Evolutionary conservation across 2,113 vertebrate species (phyloP), one percentile per base, ranked within the genome.

Genomic region (Rhea pennata): DNA sequence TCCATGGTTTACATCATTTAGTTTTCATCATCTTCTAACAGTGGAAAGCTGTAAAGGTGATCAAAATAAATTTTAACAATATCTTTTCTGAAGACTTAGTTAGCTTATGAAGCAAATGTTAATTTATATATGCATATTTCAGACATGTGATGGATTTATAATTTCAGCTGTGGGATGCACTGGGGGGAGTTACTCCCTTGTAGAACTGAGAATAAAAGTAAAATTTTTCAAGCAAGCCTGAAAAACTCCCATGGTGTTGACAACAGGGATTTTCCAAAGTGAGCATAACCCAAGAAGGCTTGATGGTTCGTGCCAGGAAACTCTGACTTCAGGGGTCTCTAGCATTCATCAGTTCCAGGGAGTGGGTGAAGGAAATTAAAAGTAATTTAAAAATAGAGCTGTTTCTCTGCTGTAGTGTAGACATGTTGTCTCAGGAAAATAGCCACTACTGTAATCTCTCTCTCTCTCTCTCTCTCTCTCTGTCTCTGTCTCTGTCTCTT

Each of bases 321-420:
- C 71, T 94, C 54, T 96, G 95, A 96, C 95, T 95, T 95, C 75
- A 92, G 78, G 87, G 87, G 84, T 96, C 95, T 93, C 40, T 46
- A 77, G 42, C 14, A 51, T 71, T 87, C 87, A 42, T 70, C 81
- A 89, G 66, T 94, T 93, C 54, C 9, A 91, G 74, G 36, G 77
- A 92, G 64, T 67, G 64, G 89, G 74, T 92, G 94, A 96, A 87
- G 67, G 26, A 93, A 93, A 94, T 95, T 74, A 88, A 84, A 87
- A 67, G 36, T 82, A 89, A 91, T 79, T 97, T 83, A 24, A 76
- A 93, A 94, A 82, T 44, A 82, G 84, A 95, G 26, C 16, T 82
- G 36, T 72, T 95, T 87, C 71, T 92, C 39, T 79, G 46, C 77
- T 91, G 20, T 89, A 72, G 20, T 5, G 3, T 66, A 93, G 80